A percentile compares a stretch with the other conserved stretches of the same genome.
Evolutionary conservation across 2,888 invertebrate genomes (phyloP).

Genomic region (Zaprionus bogoriensis): DNA sequence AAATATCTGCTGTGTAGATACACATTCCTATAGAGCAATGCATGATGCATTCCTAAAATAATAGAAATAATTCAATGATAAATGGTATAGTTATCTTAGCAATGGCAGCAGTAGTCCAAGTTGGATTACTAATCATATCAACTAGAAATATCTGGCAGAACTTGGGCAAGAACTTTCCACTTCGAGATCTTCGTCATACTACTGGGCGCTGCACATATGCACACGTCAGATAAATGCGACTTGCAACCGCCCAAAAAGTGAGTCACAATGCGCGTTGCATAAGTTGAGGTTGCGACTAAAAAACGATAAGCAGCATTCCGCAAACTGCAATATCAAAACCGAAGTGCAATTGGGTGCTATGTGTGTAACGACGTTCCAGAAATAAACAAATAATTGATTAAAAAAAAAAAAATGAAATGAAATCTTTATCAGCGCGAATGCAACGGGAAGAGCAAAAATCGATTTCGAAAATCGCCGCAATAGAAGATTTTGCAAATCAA

Average conservation of each 20-base stretch:
- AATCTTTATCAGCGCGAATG: constrained; percentile 39
- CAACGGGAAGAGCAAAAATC: constrained; percentile 29
- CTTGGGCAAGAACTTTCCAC: too few species aligned
- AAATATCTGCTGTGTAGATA: too few species aligned
- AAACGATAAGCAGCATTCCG: constrained; percentile 35
- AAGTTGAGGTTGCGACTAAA: neutral
- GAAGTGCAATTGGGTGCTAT: constrained; percentile 14
- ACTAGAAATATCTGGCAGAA: too few species aligned
- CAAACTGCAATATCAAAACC: constrained; percentile 44
- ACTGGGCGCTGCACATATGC: too few species aligned
- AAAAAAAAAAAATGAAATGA: constrained; percentile 22
- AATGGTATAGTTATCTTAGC: too few species aligned
- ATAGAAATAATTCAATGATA: too few species aligned
- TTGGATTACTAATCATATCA: too few species aligned
- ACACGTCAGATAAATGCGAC: neutral
- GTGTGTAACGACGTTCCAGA: constrained; percentile 29
- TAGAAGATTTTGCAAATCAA: constrained; percentile 46
- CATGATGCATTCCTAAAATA: too few species aligned
- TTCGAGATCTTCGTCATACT: too few species aligned
- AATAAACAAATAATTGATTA: constrained; percentile 41
- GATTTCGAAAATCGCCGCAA: constrained; percentile 50
- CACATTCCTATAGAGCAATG: too few species aligned
- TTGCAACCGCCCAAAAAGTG: neutral
- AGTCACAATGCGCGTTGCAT: neutral
- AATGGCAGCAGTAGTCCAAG: too few species aligned